A percentile compares a stretch with the other conserved stretches of the same genome.
Conservation (phyloP, 2,797 vertebrate species). For the Enteromius trimaculatus region DNA sequence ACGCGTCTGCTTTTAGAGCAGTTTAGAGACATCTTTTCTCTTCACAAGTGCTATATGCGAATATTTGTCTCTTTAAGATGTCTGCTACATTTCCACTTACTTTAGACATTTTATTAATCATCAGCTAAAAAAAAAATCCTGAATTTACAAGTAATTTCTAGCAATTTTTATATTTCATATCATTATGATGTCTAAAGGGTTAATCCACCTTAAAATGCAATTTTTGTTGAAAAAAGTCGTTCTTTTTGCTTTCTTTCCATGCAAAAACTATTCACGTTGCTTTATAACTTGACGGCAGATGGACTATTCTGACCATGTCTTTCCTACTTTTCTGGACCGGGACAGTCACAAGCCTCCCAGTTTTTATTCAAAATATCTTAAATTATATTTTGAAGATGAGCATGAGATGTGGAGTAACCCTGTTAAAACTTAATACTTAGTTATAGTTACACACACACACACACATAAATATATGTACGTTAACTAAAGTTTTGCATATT, state of each 20-base stretch:
- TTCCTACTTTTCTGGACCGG: no score
- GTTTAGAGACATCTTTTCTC: neutral
- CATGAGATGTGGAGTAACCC: no score
- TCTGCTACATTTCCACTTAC: neutral
- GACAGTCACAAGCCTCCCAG: no score
- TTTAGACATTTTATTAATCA: neutral
- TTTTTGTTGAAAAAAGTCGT: no score
- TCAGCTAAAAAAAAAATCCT: neutral
- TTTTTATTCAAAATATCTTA: no score
- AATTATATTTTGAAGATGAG: no score
- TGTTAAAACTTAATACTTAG: neutral
- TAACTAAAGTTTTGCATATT: neutral
- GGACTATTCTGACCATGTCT: no score
- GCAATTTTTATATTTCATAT: neutral
- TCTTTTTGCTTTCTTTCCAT: no score
- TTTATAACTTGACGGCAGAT: no score
- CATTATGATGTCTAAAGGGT: neutral
- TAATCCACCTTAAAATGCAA: no score
- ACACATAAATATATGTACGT: neutral
- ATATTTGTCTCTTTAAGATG: constrained; percentile 9
- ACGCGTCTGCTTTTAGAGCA: constrained; percentile 7
- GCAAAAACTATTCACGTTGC: no score
- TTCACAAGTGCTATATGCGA: neutral
- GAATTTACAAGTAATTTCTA: neutral
- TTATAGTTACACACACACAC: neutral